Base-by-base conservation (phyloP, 1,140 invertebrate genomes). In the Tetragnatha versicolor region DNA sequence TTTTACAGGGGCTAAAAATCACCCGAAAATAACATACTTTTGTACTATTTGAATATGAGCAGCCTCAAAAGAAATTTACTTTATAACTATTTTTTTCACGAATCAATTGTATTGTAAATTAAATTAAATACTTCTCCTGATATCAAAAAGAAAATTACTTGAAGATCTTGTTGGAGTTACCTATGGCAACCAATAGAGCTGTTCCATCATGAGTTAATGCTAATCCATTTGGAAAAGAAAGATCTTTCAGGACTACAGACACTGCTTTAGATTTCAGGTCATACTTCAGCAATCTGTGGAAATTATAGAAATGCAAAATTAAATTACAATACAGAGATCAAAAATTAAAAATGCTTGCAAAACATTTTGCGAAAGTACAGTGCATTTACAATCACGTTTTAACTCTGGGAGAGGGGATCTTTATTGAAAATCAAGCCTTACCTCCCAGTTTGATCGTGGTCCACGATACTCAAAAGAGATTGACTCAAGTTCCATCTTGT, bases 171-270 rank as follows among this genome's bases (percentile, higher is more conserved):
- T 86, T 88, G 1, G 82, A 84, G 7, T 82, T 70, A 25, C 90
- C 89, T 86, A 95, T 94, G 6, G 89, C 83, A 0, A 94, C 89
- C 12, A 96, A 81, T 2, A 96, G 82, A 84, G 91, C 93, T 70
- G 90, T 89, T 84, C 93, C 90, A 83, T 95, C 90, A n/a, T 89
- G 87, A 29, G 92, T 92, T 2, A 96, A 82, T 49, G 87, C 87
- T n/a, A 96, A 83, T 5, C 94, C 94, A 88, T 96, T 96, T 3
- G 93, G 88, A 86, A 95, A 93, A 83, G 89, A 90, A 2, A 96
- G 79, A 39, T 91, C 86, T 66, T 91, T 88, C 2, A 93, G 69
- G 12, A 95, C 83, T 5, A 94, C 91, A 83, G 87, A 88, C 79
- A 90, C 90, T 66, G 85, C 84, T 79, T 90, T 90, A 12, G 89